Conservation (phyloP, 2,113 vertebrate species). For the Oncorhynchus masou region DNA sequence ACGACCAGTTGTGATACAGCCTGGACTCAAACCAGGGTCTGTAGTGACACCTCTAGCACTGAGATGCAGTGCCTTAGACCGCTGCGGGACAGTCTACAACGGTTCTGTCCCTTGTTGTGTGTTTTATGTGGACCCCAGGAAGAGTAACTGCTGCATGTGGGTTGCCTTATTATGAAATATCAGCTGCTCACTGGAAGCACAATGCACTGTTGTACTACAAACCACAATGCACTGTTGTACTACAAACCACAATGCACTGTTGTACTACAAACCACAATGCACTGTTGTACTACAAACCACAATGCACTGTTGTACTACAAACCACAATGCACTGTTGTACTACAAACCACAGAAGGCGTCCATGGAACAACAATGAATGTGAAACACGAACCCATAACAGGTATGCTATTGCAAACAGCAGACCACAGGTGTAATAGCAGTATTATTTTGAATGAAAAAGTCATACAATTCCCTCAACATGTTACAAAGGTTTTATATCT, state of each 20-base stretch:
- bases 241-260: background rate
- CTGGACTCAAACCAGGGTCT: too few species aligned
- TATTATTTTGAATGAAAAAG: background rate
- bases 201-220: conserved; percentile 5
- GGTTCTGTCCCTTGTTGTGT: too few species aligned
- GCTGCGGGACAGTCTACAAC: too few species aligned
- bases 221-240: conserved; percentile 11
- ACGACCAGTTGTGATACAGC: too few species aligned
- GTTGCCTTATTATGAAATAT: conserved; percentile 23
- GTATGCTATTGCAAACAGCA: background rate
- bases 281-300: conserved; percentile 14
- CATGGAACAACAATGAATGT: conserved; percentile 23
- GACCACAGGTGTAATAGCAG: background rate
- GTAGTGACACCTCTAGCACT: too few species aligned
- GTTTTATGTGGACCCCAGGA: too few species aligned
- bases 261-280: conserved; percentile 15
- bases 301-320: too few species aligned
- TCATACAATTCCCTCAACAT: background rate
- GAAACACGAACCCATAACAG: conserved; percentile 11
- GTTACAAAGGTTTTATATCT: background rate
- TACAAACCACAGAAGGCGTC: conserved; percentile 17
- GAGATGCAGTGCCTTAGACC: too few species aligned
- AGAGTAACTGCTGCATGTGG: background rate
- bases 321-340: conserved; percentile 22
- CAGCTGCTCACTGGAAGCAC: conserved; percentile 9